phyloP scores from a whole-genome alignment of 2,888 invertebrate genomes.

The Drosophila koepferae region DNA sequence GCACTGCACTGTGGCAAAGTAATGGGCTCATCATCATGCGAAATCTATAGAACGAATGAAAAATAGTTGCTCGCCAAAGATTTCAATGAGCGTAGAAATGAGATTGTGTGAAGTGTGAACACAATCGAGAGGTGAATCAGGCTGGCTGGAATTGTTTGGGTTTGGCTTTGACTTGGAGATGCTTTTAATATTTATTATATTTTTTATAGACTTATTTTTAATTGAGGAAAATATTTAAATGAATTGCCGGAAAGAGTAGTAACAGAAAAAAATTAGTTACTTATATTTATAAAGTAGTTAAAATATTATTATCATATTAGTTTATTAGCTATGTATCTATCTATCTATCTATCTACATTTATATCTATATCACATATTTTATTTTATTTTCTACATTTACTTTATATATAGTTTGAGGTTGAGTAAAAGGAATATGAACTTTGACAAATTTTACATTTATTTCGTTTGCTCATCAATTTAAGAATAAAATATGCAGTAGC shows the following conservation, averaged over 20 bases:
- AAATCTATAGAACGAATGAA: constrained; percentile 29
- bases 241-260: not conserved
- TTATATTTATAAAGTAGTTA: too few species aligned
- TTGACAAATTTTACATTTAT: not conserved
- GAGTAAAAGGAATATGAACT: not conserved
- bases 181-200: not conserved
- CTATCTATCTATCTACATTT: not conserved
- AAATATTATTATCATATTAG: too few species aligned
- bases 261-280: too few species aligned
- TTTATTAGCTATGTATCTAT: not conserved
- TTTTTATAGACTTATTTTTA: not conserved
- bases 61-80: constrained; percentile 18
- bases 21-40: constrained; percentile 38
- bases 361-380: not conserved
- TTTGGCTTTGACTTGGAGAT: not conserved
- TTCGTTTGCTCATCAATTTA: not conserved
- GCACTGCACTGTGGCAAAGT: constrained; percentile 13
- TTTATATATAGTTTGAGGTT: not conserved
- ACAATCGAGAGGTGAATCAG: constrained; percentile 5
- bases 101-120: constrained; percentile 31
- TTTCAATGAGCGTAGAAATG: constrained; percentile 14
- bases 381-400: not conserved
- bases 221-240: not conserved
- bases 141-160: not conserved
- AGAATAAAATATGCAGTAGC: constrained; percentile 23